Conservation (phyloP, 2,113 vertebrate species). For the Galbula dea region DNA sequence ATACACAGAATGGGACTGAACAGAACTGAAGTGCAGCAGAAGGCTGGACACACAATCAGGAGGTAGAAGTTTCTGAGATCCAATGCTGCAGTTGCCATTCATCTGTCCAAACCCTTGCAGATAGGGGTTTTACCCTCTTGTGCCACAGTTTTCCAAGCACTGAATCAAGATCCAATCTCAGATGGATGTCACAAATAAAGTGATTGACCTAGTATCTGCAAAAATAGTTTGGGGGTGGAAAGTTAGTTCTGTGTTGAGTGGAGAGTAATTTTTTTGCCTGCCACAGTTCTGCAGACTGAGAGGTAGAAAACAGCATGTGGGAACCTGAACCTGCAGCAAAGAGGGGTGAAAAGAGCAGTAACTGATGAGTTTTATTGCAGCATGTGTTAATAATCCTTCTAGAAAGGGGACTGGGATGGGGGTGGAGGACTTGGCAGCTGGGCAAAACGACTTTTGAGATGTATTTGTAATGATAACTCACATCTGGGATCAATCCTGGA, state of each 20-base stretch:
- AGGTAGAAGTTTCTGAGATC: background rate
- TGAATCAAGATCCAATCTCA: background rate
- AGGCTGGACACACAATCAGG: background rate
- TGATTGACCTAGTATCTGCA: background rate
- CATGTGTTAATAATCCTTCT: slow-evolving; percentile 30
- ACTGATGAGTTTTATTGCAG: background rate
- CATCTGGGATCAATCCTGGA: slow-evolving; percentile 47
- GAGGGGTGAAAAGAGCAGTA: slow-evolving; percentile 1
- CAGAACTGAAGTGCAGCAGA: background rate
- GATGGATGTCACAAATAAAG: background rate
- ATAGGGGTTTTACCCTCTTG: background rate
- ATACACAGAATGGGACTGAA: background rate
- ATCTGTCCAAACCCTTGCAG: background rate
- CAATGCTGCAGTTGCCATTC: background rate
- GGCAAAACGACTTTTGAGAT: background rate
- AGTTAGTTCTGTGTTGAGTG: background rate
- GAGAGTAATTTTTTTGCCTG: slow-evolving; percentile 12
- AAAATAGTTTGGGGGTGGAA: slow-evolving; percentile 11
- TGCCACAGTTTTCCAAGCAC: rapidly evolving
- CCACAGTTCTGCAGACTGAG: background rate
- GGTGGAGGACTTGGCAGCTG: slow-evolving; percentile 43
- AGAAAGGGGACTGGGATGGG: background rate
- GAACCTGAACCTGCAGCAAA: slow-evolving; percentile 38
- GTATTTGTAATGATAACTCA: slow-evolving; percentile 36
- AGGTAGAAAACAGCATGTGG: background rate